These are phyloP conservation scores for Clarias fuscus DNA, from an alignment of 2,797 vertebrate species.

Conservation along the genomic window DNA sequence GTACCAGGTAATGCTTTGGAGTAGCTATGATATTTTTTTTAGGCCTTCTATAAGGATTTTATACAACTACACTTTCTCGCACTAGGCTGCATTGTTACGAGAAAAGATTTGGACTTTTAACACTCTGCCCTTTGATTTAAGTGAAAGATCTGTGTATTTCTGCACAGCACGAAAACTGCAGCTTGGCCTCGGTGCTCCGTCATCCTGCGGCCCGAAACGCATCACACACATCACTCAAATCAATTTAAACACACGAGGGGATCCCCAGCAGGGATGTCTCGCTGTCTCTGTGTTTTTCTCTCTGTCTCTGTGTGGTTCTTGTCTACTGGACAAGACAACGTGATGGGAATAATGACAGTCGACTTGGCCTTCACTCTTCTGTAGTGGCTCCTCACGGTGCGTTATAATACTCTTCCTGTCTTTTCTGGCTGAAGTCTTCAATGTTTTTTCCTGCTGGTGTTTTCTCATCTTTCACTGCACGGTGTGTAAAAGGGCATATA, in stretches of 20 bases:
- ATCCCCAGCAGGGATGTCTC: constrained; percentile 1
- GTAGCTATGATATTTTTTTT: neutral
- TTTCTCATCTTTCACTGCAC: neutral
- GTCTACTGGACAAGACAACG: constrained; percentile 8
- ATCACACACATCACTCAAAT: constrained; percentile 55
- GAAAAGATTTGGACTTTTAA: neutral
- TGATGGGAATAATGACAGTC: constrained; percentile 11
- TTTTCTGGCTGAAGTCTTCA: neutral
- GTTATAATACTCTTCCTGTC: neutral
- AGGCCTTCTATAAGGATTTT: neutral
- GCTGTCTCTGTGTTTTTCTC: neutral
- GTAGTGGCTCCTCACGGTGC: constrained; percentile 10
- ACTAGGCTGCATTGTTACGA: neutral
- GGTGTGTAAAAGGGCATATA: neutral
- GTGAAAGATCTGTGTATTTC: constrained; percentile 9
- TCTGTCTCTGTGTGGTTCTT: neutral
- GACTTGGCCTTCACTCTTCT: neutral
- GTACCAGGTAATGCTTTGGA: neutral
- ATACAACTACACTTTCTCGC: neutral
- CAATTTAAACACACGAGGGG: constrained; percentile 23
- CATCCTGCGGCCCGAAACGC: constrained; percentile 55
- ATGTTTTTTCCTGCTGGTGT: too few relatives aligned
- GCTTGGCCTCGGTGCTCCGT: constrained; percentile 56
- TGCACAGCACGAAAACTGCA: constrained; percentile 46
- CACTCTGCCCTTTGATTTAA: neutral